Conservation (phyloP, 92 coral and sea anemone species). For the Isaurus tuberculatus region DNA sequence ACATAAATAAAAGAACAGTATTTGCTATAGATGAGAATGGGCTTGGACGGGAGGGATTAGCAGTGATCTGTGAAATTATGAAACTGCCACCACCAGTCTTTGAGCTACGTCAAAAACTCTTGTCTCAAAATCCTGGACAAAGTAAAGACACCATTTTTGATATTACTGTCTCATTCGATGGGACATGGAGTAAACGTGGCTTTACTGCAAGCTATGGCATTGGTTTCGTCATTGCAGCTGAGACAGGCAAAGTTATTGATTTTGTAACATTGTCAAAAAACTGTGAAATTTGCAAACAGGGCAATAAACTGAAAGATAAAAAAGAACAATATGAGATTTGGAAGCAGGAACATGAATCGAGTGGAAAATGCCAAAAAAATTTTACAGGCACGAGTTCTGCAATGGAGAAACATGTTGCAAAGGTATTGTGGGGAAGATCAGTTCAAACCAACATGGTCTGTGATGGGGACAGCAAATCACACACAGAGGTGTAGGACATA, state of each 20-base stretch:
- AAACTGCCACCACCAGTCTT: conserved; percentile 19
- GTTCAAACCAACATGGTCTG: not conserved
- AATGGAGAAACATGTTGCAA: not conserved
- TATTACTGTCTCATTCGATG: not conserved
- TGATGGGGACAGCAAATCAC: not conserved
- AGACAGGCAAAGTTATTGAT: not conserved
- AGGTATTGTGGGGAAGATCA: not conserved
- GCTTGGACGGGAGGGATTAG: conserved; percentile 53
- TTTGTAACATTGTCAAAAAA: not conserved
- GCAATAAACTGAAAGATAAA: not conserved
- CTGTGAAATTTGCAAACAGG: not conserved
- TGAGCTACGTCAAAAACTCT: not conserved
- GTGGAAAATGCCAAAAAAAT: not conserved
- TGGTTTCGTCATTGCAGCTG: not conserved
- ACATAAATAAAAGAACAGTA: conserved; percentile 41
- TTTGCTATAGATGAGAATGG: conserved; percentile 51
- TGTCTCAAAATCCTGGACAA: conserved; percentile 2
- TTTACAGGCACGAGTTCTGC: not conserved
- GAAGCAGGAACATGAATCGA: not conserved
- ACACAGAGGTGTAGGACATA: not conserved
- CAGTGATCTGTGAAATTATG: conserved; percentile 51
- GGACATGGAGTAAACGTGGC: conserved; percentile 1
- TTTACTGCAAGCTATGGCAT: not conserved
- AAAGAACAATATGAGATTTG: not conserved
- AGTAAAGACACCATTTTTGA: not conserved